Percentiles rank a stretch among this genome's conserved stretches.
Conservation (phyloP, 2,888 invertebrate genomes). For the Omphaloscelis lunosa region DNA sequence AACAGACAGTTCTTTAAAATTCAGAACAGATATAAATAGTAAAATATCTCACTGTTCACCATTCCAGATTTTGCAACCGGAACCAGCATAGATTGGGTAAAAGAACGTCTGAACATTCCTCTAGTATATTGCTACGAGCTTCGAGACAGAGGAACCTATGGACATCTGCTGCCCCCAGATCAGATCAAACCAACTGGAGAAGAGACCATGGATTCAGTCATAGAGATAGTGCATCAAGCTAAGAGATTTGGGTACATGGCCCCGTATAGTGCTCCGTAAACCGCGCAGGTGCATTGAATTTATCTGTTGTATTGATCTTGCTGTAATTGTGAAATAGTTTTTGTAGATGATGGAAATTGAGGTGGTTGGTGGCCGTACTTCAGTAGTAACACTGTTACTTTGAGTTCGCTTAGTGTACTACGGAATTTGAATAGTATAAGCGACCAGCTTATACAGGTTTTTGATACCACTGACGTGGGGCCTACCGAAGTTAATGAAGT, state of each 20-base stretch:
- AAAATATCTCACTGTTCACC: neutral
- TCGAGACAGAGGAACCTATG: slow-evolving; percentile 92
- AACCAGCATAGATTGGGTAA: slow-evolving; percentile 94
- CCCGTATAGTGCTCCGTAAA: neutral
- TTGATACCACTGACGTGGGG: neutral
- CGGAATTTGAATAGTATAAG: too few species aligned
- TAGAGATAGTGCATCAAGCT: slow-evolving; percentile 82
- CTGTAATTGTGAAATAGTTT: slow-evolving; percentile 36
- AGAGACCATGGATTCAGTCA: slow-evolving; percentile 90
- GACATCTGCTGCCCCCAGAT: slow-evolving; percentile 93
- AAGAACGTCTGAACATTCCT: slow-evolving; percentile 91
- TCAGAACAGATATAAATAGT: too few species aligned
- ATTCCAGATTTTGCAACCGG: slow-evolving; percentile 92
- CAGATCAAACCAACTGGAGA: slow-evolving; percentile 92
- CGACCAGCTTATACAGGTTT: too few species aligned
- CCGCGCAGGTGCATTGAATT: slow-evolving; percentile 20
- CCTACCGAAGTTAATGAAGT: neutral
- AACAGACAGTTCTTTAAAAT: too few species aligned
- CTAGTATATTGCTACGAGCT: slow-evolving; percentile 93
- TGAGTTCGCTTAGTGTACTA: too few species aligned
- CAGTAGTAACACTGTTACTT: neutral
- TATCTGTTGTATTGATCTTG: slow-evolving; percentile 40
- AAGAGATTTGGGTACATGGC: slow-evolving; percentile 81
- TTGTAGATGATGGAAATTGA: slow-evolving; percentile 8
- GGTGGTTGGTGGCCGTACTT: neutral